These are phyloP conservation scores for Henricia sp. DNA, from an alignment of 53 echinoderm and acorn worm genomes.

Conservation along the genomic window DNA sequence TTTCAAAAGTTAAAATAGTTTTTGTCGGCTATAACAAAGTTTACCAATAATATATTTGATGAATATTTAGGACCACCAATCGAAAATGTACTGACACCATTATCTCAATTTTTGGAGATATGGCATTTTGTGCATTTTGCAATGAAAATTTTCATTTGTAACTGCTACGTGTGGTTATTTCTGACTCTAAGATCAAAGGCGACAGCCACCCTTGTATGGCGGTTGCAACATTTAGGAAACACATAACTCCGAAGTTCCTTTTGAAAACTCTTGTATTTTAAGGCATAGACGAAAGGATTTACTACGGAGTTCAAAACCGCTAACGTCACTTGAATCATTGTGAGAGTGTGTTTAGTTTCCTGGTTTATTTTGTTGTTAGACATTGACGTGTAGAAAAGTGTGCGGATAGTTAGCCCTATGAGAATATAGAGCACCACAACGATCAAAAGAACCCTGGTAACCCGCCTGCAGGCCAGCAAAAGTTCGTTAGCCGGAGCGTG, in stretches of 20 bases:
- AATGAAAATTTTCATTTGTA: too few relatives aligned
- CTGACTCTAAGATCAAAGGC: too few relatives aligned
- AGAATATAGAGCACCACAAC: slow-evolving; percentile 14
- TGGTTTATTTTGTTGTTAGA: not conserved
- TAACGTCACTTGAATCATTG: not conserved
- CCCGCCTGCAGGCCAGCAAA: slow-evolving; percentile 3
- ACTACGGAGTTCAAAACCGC: slow-evolving; percentile 15
- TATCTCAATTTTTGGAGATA: too few relatives aligned
- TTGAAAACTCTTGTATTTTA: slow-evolving; percentile 40
- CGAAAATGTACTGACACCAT: too few relatives aligned
- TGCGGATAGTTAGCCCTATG: slow-evolving; percentile 18
- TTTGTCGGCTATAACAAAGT: too few relatives aligned
- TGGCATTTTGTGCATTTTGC: too few relatives aligned
- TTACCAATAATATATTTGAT: too few relatives aligned
- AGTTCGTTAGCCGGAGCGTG: slow-evolving; percentile 43
- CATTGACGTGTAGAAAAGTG: not conserved
- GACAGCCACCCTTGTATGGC: not conserved
- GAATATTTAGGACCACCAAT: too few relatives aligned
- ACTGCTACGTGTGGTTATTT: too few relatives aligned
- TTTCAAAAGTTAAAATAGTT: too few relatives aligned
- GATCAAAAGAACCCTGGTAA: slow-evolving; percentile 27
- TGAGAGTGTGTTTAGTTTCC: not conserved
- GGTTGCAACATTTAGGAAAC: not conserved
- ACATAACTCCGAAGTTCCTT: slow-evolving; percentile 7
- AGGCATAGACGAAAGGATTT: slow-evolving; percentile 33